Percentiles rank a stretch among this genome's conserved stretches.
Conservation (phyloP, 2,888 invertebrate genomes). For the Dysmachus trigonus region DNA sequence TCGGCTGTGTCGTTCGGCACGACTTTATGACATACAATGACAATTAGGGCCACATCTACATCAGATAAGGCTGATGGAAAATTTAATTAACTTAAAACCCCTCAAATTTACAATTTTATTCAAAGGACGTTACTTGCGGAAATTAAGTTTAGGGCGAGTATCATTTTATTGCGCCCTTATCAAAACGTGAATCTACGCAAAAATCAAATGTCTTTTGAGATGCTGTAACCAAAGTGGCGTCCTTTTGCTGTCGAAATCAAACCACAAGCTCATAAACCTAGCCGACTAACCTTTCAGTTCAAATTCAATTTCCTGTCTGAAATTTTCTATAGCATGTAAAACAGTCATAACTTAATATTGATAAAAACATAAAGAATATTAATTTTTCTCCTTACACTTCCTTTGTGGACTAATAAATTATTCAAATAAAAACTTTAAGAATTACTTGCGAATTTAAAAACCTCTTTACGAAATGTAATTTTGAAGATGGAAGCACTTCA, state of each 20-base stretch:
- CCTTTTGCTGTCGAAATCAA: not conserved
- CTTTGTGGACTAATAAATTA: not conserved
- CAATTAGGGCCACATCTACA: not conserved
- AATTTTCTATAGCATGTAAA: not conserved
- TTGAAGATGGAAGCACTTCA: not conserved
- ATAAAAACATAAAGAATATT: not conserved
- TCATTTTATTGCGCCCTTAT: not conserved
- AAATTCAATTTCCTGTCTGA: not conserved
- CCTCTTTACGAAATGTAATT: not conserved
- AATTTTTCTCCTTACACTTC: not conserved
- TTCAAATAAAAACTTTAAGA: not conserved
- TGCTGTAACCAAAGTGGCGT: not conserved
- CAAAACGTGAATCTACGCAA: not conserved
- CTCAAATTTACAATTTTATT: not conserved
- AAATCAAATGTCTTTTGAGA: not conserved
- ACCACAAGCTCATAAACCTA: not conserved
- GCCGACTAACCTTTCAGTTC: not conserved
- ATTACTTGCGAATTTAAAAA: not conserved
- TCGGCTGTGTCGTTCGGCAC: not conserved
- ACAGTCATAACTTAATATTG: not conserved
- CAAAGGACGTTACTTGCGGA: not conserved
- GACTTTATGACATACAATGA: not conserved
- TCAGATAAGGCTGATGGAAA: not conserved
- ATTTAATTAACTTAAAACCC: not conserved
- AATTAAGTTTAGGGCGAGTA: not conserved